Conservation (phyloP, 2,113 vertebrate genomes). For the Archocentrus centrarchus region DNA sequence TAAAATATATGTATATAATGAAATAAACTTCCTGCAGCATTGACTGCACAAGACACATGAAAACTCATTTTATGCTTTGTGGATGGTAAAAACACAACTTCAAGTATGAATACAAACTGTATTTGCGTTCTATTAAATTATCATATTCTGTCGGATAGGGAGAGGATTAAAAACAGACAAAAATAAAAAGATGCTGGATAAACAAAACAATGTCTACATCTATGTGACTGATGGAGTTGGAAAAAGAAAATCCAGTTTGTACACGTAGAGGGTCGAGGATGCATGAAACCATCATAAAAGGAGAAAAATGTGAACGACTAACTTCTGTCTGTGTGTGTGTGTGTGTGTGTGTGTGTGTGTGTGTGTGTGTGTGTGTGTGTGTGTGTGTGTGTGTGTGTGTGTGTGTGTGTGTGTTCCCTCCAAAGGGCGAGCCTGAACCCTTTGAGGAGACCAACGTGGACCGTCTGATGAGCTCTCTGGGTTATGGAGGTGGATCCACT, state of each 20-base stretch:
- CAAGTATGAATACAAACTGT: neutral
- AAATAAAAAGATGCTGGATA: neutral
- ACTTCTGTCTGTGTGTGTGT: neutral
- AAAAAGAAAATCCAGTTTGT: neutral
- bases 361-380: neutral
- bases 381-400: neutral
- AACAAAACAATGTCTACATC: neutral
- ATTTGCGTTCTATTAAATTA: neutral
- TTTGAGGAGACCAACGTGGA: constrained; percentile 97
- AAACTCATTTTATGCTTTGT: neutral
- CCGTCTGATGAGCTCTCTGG: constrained; percentile 86
- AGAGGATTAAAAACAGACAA: neutral
- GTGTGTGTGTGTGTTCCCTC: neutral
- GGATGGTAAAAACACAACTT: too few relatives aligned
- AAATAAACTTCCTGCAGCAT: neutral
- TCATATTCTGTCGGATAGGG: neutral
- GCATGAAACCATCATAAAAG: neutral
- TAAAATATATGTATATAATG: too few relatives aligned
- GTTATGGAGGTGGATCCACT: constrained; percentile 81
- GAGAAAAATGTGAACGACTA: neutral
- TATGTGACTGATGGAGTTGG: neutral
- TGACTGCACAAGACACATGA: neutral
- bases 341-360: neutral
- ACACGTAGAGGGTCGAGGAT: neutral
- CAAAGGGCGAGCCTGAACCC: constrained; percentile 93